phyloP scores from a whole-genome alignment of 1,140 invertebrate genomes.

The Bombus turneri region DNA sequence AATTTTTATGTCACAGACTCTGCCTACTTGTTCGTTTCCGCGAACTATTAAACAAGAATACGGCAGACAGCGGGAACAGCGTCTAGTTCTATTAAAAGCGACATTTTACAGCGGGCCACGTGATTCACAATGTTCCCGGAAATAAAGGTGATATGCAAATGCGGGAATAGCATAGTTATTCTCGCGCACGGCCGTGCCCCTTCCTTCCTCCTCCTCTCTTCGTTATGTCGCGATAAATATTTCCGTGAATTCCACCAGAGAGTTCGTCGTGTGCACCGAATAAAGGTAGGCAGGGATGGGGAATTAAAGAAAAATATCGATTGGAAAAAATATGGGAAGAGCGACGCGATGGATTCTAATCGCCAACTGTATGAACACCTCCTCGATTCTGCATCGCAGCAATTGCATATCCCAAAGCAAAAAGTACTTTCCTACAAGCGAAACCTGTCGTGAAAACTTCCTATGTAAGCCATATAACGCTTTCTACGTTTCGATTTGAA shows the following conservation, averaged over 20 bases:
- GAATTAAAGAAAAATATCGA: no score
- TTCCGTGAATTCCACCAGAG: slow-evolving; percentile 11
- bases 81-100: slow-evolving; percentile 35
- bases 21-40: background rate
- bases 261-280: background rate
- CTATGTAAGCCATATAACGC: background rate
- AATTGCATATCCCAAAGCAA: no score
- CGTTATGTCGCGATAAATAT: slow-evolving; percentile 52
- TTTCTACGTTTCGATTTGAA: background rate
- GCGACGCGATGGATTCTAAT: no score
- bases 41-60: slow-evolving; percentile 14
- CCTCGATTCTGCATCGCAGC: no score
- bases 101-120: background rate
- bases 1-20: background rate
- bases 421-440: background rate
- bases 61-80: background rate
- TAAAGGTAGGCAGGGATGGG: no score
- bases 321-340: no score
- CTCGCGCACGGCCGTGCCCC: slow-evolving; percentile 15
- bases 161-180: slow-evolving; percentile 47
- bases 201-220: background rate
- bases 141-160: slow-evolving; percentile 61
- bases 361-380: no score
- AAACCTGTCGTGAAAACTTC: background rate
- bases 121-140: slow-evolving; percentile 43